Conservation (phyloP, 2,113 vertebrate species). For the Canis aureus region DNA sequence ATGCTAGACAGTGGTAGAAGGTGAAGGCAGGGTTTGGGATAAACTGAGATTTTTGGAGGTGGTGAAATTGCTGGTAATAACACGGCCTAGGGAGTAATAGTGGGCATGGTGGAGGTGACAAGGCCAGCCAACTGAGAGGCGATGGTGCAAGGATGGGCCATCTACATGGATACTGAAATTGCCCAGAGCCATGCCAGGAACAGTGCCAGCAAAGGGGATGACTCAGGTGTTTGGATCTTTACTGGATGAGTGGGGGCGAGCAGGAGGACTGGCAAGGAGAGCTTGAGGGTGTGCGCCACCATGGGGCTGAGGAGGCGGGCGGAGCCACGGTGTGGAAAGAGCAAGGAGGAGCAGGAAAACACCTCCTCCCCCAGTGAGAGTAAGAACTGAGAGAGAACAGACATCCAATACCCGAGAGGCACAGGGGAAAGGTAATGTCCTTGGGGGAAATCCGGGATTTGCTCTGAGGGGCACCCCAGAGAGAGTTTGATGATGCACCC, state of each 20-base stretch:
- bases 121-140: not conserved
- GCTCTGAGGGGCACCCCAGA: not conserved
- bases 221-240: not conserved
- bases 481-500: not conserved
- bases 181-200: not conserved
- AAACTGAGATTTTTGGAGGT: not conserved
- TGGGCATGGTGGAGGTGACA: not conserved
- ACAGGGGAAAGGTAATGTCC: not conserved
- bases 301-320: not conserved
- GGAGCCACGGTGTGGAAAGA: not conserved
- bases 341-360: not conserved
- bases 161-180: not conserved
- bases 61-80: not conserved
- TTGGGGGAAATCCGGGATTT: not conserved
- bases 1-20: not conserved
- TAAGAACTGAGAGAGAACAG: not conserved
- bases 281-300: not conserved
- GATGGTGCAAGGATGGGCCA: not conserved
- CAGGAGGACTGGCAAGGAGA: not conserved
- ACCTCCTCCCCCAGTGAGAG: not conserved
- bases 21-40: not conserved
- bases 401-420: not conserved
- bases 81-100: not conserved
- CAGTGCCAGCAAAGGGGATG: not conserved
- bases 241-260: rapidly evolving